These are phyloP conservation scores for Leptestheria dahalacensis DNA, from an alignment of 1,140 invertebrate genomes.

Conservation along the genomic window DNA sequence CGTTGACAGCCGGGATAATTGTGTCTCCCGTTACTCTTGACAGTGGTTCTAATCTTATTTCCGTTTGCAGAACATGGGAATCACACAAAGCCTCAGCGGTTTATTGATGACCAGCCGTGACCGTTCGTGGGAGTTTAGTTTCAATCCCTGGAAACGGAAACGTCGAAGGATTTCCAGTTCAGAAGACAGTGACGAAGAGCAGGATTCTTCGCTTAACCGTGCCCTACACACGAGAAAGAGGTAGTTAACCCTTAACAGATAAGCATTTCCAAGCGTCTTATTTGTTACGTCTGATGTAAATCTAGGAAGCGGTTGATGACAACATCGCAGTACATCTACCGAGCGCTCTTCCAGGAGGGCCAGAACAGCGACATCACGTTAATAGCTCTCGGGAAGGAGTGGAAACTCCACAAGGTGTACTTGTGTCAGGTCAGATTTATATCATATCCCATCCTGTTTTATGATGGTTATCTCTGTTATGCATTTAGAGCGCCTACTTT, in stretches of 20 bases:
- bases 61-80: background rate
- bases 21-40: no score
- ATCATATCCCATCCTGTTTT: background rate
- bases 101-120: background rate
- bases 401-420: constrained; percentile 64
- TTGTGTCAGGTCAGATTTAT: constrained; percentile 44
- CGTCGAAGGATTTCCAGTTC: background rate
- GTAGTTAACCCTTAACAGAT: background rate
- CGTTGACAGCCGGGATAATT: no score
- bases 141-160: constrained; percentile 6
- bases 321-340: constrained; percentile 51
- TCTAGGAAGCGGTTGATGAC: constrained; percentile 9
- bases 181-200: constrained; percentile 7
- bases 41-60: background rate
- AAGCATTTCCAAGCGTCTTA: background rate
- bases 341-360: constrained; percentile 58
- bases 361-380: constrained; percentile 61
- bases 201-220: constrained; percentile 2
- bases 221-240: constrained; percentile 1
- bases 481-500: constrained; percentile 14
- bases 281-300: no score
- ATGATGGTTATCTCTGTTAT: constrained; percentile 5
- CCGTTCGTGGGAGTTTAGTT: background rate
- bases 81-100: background rate
- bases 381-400: constrained; percentile 49